Base-by-base conservation (phyloP, 2,888 invertebrate species). In the Thysanoteuthis rhombus region DNA sequence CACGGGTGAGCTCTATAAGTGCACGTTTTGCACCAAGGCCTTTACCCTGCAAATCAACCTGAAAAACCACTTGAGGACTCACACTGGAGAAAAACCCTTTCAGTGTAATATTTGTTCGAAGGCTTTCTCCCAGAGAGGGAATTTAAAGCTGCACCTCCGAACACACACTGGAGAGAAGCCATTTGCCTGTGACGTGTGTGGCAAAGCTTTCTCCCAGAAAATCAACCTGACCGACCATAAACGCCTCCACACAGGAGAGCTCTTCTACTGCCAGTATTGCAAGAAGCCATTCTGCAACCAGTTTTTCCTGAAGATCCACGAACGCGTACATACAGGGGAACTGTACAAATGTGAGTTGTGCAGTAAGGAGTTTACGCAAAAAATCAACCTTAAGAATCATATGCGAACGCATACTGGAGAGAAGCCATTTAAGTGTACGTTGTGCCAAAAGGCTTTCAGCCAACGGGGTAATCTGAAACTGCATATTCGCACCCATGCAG, bases 221-320 rank as follows among this genome's bases (percentile, higher is more conserved):
- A 92, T 92, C 32, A 92, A 92, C 40, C 92, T 92, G 42, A 92
- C 40, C n/a, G 92, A 92, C 45, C 92, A 92, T 42, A 92, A 92
- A 32, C 39, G 92, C 10, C 92, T 92, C 92, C 92, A 92, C 40
- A 92, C 92, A 22, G 92, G 92, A 28, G 92, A 92, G 42, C 92
- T 92, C 42, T 92, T 92, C n/a, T 92, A 92, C 45, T 92, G 92
- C 92, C 92, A 92, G 36, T 92, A 92, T 42, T 92, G 92, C n/a
- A 92, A 92, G 40, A 92, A 92, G 22, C 92, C 92, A 92, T 92
- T 92, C 22, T 92, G 92, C n/a, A 92, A 92, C 92, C 92, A 92
- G 92, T 92, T 92, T 45, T 92, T 92, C n/a, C 39, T 92, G n/a
- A 92, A 92, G n/a, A 92, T 92, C 45, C 92, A 92, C 32, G 92